Percentiles rank a stretch among this genome's conserved stretches.
Evolutionary conservation across 1,140 invertebrate genomes (phyloP).

Genomic region (Drosophila oshimai): DNA sequence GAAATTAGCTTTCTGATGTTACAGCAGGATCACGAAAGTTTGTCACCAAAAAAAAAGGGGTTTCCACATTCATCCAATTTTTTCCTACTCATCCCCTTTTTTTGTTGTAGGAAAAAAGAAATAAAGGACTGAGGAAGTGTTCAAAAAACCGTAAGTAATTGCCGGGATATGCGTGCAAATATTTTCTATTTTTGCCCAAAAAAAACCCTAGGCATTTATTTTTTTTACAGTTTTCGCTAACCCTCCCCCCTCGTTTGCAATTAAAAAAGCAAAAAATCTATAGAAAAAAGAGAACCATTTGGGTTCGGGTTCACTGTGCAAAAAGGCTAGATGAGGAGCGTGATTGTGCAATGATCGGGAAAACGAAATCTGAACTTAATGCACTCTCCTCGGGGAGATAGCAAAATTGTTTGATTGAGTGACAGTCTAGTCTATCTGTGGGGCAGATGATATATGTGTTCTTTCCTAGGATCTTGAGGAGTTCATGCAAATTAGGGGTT

Average conservation of each 20-base stretch:
- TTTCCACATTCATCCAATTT: not conserved
- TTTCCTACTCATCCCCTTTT: not conserved
- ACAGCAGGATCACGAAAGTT: not conserved
- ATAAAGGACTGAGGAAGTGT: slow-evolving; percentile 25
- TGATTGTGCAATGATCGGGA: slow-evolving; percentile 56
- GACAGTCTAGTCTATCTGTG: slow-evolving; percentile 5
- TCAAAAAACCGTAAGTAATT: slow-evolving; percentile 76
- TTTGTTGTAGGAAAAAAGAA: not conserved
- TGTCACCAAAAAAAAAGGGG: not conserved
- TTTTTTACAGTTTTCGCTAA: slow-evolving; percentile 32
- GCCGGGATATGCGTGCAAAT: slow-evolving; percentile 75
- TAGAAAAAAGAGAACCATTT: slow-evolving; percentile 5
- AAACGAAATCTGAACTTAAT: slow-evolving; percentile 39
- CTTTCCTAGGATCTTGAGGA: not conserved
- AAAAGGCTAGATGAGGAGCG: slow-evolving; percentile 69
- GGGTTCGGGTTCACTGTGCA: slow-evolving; percentile 61
- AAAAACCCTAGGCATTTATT: slow-evolving; percentile 52
- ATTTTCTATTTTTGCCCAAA: slow-evolving; percentile 74
- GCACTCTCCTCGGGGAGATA: slow-evolving; percentile 20
- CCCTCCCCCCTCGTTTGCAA: slow-evolving; percentile 62
- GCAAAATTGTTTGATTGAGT: slow-evolving; percentile 55
- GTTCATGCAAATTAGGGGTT: slow-evolving; percentile 33
- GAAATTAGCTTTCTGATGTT: slow-evolving; percentile 38
- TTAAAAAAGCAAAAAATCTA: slow-evolving; percentile 52
- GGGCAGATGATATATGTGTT: slow-evolving; percentile 9